phyloP scores from a whole-genome alignment of 2,113 vertebrate species.

The Buteo buteo region DNA sequence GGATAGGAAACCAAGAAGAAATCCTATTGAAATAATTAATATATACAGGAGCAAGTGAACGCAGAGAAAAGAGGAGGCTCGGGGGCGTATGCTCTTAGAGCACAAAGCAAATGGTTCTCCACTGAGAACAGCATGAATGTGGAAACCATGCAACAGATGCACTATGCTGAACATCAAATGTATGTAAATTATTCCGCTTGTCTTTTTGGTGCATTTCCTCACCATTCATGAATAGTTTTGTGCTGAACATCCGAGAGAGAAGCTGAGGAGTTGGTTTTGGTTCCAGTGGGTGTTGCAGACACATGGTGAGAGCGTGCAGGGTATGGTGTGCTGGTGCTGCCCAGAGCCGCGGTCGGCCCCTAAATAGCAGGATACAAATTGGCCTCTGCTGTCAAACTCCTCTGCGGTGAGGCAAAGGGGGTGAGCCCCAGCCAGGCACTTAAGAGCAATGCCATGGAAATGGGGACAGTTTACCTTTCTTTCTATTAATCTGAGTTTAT shows the following conservation, averaged over 20 bases:
- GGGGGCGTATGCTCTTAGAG: neutral
- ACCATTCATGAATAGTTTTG: neutral
- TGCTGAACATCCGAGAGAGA: neutral
- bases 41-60: neutral
- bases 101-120: neutral
- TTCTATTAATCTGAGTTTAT: neutral
- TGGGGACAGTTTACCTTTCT: neutral
- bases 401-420: neutral
- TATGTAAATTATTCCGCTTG: neutral
- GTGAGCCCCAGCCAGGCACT: neutral
- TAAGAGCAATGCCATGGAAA: neutral
- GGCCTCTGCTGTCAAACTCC: neutral
- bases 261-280: neutral
- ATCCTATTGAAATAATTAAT: neutral
- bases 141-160: neutral
- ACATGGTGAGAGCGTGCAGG: accelerated
- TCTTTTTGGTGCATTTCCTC: neutral
- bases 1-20: neutral
- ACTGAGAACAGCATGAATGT: neutral
- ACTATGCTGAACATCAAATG: neutral
- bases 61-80: accelerated
- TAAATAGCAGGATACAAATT: neutral
- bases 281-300: neutral
- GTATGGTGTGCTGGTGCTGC: neutral
- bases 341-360: neutral